These are phyloP conservation scores for Nomada ferruginata DNA, from an alignment of 2,888 invertebrate species.

Conservation along the genomic window DNA sequence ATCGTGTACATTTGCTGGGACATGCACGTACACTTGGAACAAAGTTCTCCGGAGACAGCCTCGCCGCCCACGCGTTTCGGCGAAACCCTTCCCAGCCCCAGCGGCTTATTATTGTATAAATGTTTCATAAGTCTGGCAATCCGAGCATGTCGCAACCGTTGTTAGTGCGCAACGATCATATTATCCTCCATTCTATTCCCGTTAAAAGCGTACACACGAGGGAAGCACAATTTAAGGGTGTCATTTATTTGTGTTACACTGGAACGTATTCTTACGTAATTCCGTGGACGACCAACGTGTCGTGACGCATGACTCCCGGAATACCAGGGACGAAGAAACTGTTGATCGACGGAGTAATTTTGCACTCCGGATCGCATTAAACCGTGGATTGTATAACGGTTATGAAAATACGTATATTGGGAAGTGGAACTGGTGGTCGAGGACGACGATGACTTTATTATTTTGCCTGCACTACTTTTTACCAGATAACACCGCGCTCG, in stretches of 20 bases:
- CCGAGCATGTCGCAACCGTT: slow-evolving; percentile 2
- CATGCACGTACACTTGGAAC: slow-evolving; percentile 1
- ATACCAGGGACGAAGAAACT: background rate
- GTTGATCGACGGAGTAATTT: background rate
- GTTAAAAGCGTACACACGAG: background rate
- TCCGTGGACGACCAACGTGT: background rate
- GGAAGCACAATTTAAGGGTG: background rate
- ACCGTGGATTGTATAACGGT: slow-evolving; percentile 2
- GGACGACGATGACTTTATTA: slow-evolving; percentile 6
- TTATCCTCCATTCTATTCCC: slow-evolving; percentile 13
- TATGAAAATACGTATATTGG: background rate
- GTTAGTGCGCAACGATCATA: slow-evolving; percentile 12
- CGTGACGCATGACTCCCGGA: background rate
- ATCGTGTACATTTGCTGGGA: slow-evolving; percentile 11
- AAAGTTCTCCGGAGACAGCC: slow-evolving; percentile 26
- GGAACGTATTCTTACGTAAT: background rate
- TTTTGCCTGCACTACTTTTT: background rate
- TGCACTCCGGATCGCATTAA: background rate
- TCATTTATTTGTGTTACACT: background rate
- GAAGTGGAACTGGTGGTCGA: background rate
- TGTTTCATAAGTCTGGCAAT: slow-evolving; percentile 29
- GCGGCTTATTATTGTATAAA: slow-evolving; percentile 29
- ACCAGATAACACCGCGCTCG: background rate
- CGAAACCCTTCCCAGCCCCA: slow-evolving; percentile 8
- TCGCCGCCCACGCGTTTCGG: slow-evolving; percentile 14